These are phyloP conservation scores for Anguilla pacifica DNA, from an alignment of 2,797 vertebrate species.

Conservation along the genomic window DNA sequence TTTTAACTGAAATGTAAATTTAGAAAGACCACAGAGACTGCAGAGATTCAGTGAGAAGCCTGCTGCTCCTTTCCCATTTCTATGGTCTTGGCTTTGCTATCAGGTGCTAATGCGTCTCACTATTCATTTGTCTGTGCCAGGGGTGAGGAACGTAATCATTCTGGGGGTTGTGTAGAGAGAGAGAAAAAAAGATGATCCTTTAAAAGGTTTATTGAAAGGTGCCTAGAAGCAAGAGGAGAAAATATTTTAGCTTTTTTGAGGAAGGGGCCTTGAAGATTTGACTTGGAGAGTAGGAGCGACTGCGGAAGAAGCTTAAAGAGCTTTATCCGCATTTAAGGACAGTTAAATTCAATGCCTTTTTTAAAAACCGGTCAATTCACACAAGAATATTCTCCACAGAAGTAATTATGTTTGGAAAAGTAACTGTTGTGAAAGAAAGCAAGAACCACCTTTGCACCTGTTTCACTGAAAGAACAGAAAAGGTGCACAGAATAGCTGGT, in stretches of 20 bases:
- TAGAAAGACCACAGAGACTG: background rate
- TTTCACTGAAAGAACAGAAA: background rate
- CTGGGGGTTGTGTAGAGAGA: background rate
- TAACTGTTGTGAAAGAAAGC: background rate
- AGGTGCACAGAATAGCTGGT: background rate
- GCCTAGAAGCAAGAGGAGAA: background rate
- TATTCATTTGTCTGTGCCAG: constrained; percentile 3
- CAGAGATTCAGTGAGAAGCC: background rate
- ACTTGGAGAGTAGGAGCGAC: background rate
- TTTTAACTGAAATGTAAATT: background rate
- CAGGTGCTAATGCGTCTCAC: background rate
- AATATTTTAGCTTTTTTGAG: background rate
- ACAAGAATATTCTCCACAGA: background rate
- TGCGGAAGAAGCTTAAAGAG: background rate
- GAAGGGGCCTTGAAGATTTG: background rate
- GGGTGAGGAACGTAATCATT: background rate
- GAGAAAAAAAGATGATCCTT: background rate
- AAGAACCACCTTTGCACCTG: background rate
- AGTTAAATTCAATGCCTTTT: background rate
- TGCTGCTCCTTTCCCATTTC: background rate
- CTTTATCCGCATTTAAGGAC: background rate
- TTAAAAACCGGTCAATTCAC: background rate
- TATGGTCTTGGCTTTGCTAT: background rate
- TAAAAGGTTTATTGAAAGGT: background rate
- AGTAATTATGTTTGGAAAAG: background rate